Conservation (phyloP, 2,888 invertebrate genomes). For the Leucophenga maculata region DNA sequence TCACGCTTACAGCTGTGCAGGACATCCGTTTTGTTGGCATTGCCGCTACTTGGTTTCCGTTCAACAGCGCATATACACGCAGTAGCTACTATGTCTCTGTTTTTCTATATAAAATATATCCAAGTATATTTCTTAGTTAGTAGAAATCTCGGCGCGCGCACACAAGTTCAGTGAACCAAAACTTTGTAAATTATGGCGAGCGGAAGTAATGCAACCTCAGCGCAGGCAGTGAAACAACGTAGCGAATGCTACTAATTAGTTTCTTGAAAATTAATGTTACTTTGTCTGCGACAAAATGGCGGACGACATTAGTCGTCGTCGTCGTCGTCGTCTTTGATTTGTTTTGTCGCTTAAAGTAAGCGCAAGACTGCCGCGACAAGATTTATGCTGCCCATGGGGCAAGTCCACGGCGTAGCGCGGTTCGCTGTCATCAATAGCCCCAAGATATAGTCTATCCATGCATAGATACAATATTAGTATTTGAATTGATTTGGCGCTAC, state of each 20-base stretch:
- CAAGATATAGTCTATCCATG: too few relatives aligned
- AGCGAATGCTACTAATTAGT: slow-evolving; percentile 24
- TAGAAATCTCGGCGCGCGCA: slow-evolving; percentile 1
- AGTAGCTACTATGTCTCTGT: background rate
- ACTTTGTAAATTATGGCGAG: slow-evolving; percentile 28
- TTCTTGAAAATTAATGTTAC: slow-evolving; percentile 21
- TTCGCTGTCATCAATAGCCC: slow-evolving; percentile 11
- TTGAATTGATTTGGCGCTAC: too few relatives aligned
- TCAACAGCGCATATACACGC: background rate
- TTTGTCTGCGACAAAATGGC: background rate
- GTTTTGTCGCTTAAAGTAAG: background rate
- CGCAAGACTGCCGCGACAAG: background rate
- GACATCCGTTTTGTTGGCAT: slow-evolving; percentile 14
- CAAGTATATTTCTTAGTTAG: background rate
- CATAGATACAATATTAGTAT: too few relatives aligned
- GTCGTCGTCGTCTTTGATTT: background rate
- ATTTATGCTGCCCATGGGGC: background rate
- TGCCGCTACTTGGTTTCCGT: slow-evolving; percentile 1
- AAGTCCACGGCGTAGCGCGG: background rate
- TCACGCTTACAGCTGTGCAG: slow-evolving; percentile 11
- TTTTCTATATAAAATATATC: background rate
- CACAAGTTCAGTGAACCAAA: slow-evolving; percentile 30
- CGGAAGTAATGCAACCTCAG: slow-evolving; percentile 34
- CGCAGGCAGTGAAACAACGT: background rate
- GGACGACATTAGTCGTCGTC: slow-evolving; percentile 8